phyloP scores from a whole-genome alignment of 2,113 vertebrate genomes.

The Xenotilapia longispinis region DNA sequence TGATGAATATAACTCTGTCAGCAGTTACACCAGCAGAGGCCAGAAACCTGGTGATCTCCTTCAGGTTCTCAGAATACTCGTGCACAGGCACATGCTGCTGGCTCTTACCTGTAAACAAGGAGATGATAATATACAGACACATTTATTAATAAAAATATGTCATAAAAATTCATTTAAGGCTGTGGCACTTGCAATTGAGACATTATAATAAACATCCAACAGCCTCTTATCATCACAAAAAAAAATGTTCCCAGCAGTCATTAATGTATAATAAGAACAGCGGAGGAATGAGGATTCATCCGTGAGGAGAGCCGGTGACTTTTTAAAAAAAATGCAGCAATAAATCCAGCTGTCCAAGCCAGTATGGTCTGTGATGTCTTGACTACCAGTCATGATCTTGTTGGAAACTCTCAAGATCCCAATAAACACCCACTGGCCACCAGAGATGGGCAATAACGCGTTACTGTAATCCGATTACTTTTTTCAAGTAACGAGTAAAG shows the following conservation, averaged over 20 bases:
- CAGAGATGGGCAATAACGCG: too few species aligned
- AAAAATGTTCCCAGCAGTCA: background rate
- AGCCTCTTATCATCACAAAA: background rate
- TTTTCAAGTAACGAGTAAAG: too few species aligned
- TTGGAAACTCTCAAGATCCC: background rate
- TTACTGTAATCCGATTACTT: too few species aligned
- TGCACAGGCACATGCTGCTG: slow-evolving; percentile 86
- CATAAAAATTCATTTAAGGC: background rate
- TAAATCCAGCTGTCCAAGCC: background rate
- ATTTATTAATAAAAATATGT: background rate
- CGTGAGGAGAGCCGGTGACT: background rate
- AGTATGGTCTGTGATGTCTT: background rate
- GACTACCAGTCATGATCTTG: accelerated
- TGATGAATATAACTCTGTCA: slow-evolving; percentile 80
- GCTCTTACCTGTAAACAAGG: slow-evolving; percentile 75
- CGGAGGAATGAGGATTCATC: background rate
- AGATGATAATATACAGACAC: background rate
- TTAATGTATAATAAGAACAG: background rate
- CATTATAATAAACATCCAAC: background rate
- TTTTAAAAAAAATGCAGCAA: accelerated
- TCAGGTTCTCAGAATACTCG: slow-evolving; percentile 81
- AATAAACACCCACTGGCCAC: background rate
- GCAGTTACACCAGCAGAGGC: slow-evolving; percentile 66
- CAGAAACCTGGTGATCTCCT: slow-evolving; percentile 75
- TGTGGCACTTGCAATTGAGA: accelerated